phyloP scores from a whole-genome alignment of 2,797 vertebrate genomes.

The Brachymystax lenok region DNA sequence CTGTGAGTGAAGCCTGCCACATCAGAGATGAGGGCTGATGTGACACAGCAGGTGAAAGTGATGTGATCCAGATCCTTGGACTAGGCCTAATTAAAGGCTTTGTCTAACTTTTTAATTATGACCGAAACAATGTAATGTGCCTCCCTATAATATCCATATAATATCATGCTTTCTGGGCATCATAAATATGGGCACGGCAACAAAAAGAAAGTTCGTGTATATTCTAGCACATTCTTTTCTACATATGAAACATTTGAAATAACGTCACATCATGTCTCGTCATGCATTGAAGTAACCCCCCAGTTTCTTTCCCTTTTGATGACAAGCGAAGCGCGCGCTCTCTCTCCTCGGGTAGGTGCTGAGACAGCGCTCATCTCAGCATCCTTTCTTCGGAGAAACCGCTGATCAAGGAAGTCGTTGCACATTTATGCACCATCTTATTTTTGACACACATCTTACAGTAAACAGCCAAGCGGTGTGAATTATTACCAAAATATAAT shows the following conservation, averaged over 20 bases:
- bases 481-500: neutral
- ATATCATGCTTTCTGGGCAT: neutral
- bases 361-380: conserved; percentile 52
- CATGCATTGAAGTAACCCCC: neutral
- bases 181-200: neutral
- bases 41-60: neutral
- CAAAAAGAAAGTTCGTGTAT: neutral
- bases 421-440: conserved; percentile 1
- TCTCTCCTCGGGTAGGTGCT: neutral
- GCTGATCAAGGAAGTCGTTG: conserved; percentile 29
- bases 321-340: neutral
- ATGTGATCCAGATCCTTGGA: neutral
- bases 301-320: neutral
- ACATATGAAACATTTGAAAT: neutral
- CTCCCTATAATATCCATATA: neutral
- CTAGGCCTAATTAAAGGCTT: neutral
- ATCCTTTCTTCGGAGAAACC: conserved; percentile 42
- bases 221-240: conserved; percentile 14
- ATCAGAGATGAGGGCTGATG: neutral
- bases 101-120: neutral
- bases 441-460: neutral
- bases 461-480: neutral
- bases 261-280: neutral
- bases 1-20: neutral
- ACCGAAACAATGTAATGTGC: neutral